These are phyloP conservation scores for Craterocephalus amniculus DNA, from an alignment of 2,797 vertebrate genomes.

Conservation along the genomic window DNA sequence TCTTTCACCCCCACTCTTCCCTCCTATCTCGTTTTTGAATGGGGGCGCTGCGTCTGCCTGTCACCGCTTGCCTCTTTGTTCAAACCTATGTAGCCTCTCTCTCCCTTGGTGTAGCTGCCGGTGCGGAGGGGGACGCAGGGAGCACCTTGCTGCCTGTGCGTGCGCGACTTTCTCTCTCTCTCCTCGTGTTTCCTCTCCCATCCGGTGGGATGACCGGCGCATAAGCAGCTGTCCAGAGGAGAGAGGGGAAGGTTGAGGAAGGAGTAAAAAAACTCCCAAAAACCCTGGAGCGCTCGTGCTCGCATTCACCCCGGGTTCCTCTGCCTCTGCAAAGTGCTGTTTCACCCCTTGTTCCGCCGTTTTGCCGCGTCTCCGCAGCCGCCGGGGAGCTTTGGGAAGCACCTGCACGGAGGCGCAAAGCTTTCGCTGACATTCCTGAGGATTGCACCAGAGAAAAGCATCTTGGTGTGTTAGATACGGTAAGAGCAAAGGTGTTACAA, in stretches of 20 bases:
- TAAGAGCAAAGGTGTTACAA: constrained; percentile 46
- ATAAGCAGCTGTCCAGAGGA: constrained; percentile 50
- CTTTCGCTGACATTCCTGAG: constrained; percentile 60
- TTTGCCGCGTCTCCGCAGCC: constrained; percentile 47
- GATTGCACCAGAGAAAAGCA: constrained; percentile 51
- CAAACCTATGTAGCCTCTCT: constrained; percentile 71
- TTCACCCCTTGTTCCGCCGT: constrained; percentile 59
- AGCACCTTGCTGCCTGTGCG: constrained; percentile 55
- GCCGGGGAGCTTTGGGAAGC: constrained; percentile 50
- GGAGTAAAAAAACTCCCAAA: constrained; percentile 56
- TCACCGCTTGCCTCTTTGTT: constrained; percentile 82
- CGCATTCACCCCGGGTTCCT: constrained; percentile 36
- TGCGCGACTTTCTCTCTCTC: constrained; percentile 7
- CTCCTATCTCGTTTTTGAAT: constrained; percentile 55
- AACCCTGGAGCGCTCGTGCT: constrained; percentile 39
- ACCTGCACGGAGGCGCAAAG: constrained; percentile 66
- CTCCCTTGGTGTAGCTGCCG: constrained; percentile 62
- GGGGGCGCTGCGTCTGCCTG: constrained; percentile 76
- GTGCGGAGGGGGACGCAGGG: constrained; percentile 50
- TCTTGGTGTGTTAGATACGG: constrained; percentile 47
- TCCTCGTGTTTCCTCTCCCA: constrained; percentile 42
- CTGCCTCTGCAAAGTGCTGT: constrained; percentile 71
- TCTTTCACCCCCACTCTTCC: constrained; percentile 32
- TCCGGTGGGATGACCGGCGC: constrained; percentile 59
- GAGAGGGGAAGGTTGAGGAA: constrained; percentile 37